Evolutionary conservation across 1,140 invertebrate species (phyloP).

Genomic region (Lepidostoma basale): DNA sequence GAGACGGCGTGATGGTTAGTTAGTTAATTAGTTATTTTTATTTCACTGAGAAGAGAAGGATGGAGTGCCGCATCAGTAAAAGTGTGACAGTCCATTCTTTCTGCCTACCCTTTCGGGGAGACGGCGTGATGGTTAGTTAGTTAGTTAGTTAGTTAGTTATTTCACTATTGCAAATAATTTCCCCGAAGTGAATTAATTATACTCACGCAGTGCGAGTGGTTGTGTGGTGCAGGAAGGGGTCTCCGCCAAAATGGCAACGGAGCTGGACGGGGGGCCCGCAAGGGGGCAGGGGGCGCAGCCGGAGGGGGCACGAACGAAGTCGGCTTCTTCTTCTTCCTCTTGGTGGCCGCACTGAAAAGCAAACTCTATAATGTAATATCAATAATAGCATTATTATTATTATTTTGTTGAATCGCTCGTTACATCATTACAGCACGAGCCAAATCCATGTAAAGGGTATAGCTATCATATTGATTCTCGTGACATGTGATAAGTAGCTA

Average conservation of each 20-base stretch:
- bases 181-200: background rate
- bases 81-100: too few species aligned
- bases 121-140: too few species aligned
- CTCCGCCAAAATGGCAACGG: slow-evolving; percentile 81
- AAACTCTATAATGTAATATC: too few species aligned
- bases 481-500: too few species aligned
- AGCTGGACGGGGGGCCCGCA: slow-evolving; percentile 62
- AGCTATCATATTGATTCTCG: too few species aligned
- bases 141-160: too few species aligned
- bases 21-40: too few species aligned
- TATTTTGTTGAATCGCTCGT: background rate
- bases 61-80: background rate
- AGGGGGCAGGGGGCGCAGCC: slow-evolving; percentile 64
- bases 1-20: too few species aligned
- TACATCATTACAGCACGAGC: background rate
- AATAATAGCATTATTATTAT: background rate
- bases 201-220: slow-evolving; percentile 49
- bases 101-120: too few species aligned
- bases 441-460: too few species aligned
- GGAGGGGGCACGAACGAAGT: slow-evolving; percentile 85
- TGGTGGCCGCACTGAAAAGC: slow-evolving; percentile 58
- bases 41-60: too few species aligned
- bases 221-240: slow-evolving; percentile 66
- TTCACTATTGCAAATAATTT: too few species aligned
- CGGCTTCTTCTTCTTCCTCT: slow-evolving; percentile 88